These are phyloP conservation scores for Poeciliopsis turrubarensis DNA, from an alignment of 2,113 vertebrate genomes.

Conservation along the genomic window DNA sequence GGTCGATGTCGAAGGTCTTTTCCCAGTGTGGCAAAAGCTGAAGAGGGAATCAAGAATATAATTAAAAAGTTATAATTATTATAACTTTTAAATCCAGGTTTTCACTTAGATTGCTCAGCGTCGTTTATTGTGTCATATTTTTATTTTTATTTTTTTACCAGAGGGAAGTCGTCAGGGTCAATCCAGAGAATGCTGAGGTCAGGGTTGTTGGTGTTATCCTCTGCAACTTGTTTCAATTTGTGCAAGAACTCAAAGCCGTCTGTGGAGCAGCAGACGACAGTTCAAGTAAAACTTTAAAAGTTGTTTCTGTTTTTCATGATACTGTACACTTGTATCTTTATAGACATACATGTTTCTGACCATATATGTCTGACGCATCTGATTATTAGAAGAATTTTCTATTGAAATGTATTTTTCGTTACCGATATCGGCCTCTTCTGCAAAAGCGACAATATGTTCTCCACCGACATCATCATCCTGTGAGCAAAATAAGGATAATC, in stretches of 20 bases:
- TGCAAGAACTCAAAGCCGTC: conserved; percentile 92
- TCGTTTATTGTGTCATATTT: neutral
- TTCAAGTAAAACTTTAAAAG: neutral
- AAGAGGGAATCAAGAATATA: neutral
- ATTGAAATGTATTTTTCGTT: conserved; percentile 6
- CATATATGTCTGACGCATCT: neutral
- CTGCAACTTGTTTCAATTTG: conserved; percentile 88
- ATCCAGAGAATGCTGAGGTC: conserved; percentile 94
- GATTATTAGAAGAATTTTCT: neutral
- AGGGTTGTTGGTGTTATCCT: conserved; percentile 90
- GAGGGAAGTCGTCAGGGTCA: conserved; percentile 93
- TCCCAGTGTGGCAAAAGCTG: conserved; percentile 94
- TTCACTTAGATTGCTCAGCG: neutral
- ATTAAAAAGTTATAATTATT: too few species aligned
- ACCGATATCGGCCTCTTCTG: conserved; percentile 91
- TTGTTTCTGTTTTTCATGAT: neutral
- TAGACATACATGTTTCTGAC: neutral
- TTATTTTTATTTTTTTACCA: conserved; percentile 80
- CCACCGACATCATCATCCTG: conserved; percentile 89
- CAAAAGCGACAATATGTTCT: conserved; percentile 94
- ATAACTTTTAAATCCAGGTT: neutral
- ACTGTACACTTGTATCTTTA: neutral
- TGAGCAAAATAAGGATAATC: neutral
- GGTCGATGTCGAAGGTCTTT: conserved; percentile 89
- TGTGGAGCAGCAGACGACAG: conserved; percentile 47